Percentiles rank a stretch among this genome's conserved stretches.
phyloP scores from a whole-genome alignment of 2,797 vertebrate species.

The Lindbergichthys nudifrons region DNA sequence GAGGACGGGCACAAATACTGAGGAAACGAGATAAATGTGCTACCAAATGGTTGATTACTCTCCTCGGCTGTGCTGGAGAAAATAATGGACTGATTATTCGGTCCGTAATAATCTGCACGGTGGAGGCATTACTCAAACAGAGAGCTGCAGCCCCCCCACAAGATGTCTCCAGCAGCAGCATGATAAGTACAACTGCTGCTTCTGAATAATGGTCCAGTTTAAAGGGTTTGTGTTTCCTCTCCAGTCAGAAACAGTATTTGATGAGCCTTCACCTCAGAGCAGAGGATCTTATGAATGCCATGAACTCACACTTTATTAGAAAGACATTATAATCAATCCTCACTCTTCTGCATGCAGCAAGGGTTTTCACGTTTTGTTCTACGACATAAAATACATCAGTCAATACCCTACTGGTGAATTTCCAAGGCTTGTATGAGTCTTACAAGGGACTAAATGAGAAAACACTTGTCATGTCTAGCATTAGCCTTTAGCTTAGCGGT shows the following conservation, averaged over 20 bases:
- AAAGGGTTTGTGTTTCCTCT: neutral
- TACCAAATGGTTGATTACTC: constrained; percentile 73
- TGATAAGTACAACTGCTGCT: constrained; percentile 36
- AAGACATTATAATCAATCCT: neutral
- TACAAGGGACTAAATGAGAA: too few species aligned
- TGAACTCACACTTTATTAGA: constrained; percentile 17
- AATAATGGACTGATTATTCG: constrained; percentile 70
- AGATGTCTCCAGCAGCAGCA: constrained; percentile 42
- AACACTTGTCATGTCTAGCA: too few species aligned
- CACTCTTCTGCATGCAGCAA: neutral
- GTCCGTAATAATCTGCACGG: constrained; percentile 27
- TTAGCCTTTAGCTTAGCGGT: too few species aligned
- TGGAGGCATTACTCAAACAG: constrained; percentile 54
- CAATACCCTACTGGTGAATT: too few species aligned
- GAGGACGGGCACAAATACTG: constrained; percentile 60
- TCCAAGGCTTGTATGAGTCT: too few species aligned
- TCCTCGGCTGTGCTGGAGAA: constrained; percentile 48
- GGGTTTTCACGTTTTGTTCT: too few species aligned
- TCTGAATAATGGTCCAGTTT: constrained; percentile 43
- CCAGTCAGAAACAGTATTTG: constrained; percentile 29
- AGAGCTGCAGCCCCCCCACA: constrained; percentile 30
- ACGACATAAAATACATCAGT: too few species aligned
- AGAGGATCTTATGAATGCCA: neutral
- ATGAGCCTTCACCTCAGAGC: constrained; percentile 31
- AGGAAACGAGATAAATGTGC: constrained; percentile 70